Base-by-base conservation (phyloP, 2,888 invertebrate genomes). In the Noctua comes region DNA sequence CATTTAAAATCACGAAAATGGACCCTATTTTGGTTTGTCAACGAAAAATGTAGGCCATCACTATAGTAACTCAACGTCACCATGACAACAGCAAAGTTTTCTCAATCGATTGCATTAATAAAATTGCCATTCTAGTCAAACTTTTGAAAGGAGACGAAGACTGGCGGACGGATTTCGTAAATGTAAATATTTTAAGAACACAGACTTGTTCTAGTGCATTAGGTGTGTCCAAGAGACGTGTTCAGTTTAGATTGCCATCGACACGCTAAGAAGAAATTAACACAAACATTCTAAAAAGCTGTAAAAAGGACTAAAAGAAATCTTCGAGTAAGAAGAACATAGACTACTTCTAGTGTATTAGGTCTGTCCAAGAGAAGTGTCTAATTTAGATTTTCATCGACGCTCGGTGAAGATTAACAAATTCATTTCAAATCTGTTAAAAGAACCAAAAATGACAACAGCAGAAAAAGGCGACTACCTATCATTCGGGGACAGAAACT, bases 401-500 rank as follows among this genome's bases (percentile, higher is more conserved):
- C 24, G 24, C 11, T 16, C 40, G 2, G 18, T 43, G 40, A 65
- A 65, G 24, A 46, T 24, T n/a, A 24, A 40, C 24, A n/a, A 11
- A 73, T 4, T 18, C 7, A 18, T 54, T 73, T 31, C 2, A 54
- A 18, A 66, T 18, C 4, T 1, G 1, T 66, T 27, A 80, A 71
- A 73, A 77, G 65, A 16, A 62, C 7, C 40, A 71, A 90, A 88
- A 79, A 95, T 94, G 94, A 91, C 94, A 2, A 90, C 93, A 71
- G 92, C 93, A 2, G 91, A 94, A 89, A 95, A 94, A 43, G 93
- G 94, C 0, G 95, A 96, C 82, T 93, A 94, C 46, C 85, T 96
- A 69, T 95, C 96, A 4, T 96, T 96, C 79, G 94, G 94, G 0
- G 94, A 94, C 31, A 91, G 91, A 85, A 95, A 94, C 85, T 91